These are phyloP conservation scores for Drosophila tani DNA, from an alignment of 1,140 invertebrate genomes.

Conservation along the genomic window DNA sequence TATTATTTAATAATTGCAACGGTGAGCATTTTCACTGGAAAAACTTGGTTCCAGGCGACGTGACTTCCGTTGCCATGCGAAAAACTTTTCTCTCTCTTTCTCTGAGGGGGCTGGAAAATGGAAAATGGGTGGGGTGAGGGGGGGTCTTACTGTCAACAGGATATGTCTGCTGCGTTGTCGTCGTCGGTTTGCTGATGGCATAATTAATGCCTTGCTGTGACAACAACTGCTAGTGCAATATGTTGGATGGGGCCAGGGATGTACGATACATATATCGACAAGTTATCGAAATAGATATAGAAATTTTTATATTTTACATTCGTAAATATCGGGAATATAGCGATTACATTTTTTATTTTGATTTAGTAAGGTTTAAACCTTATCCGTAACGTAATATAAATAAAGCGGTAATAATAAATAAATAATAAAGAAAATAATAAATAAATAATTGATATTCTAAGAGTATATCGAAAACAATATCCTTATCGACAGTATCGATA, in stretches of 20 bases:
- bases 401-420: too few species aligned
- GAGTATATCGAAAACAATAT: too few species aligned
- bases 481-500: too few species aligned
- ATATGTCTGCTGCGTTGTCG: slow-evolving; percentile 63
- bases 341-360: too few species aligned
- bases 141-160: slow-evolving; percentile 65
- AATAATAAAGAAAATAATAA: too few species aligned
- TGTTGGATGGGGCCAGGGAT: background rate
- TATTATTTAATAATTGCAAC: slow-evolving; percentile 65
- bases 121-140: slow-evolving; percentile 16
- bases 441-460: too few species aligned
- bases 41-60: slow-evolving; percentile 57
- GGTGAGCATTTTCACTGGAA: slow-evolving; percentile 64
- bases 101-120: slow-evolving; percentile 7
- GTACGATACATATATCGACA: background rate
- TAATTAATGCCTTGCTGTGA: slow-evolving; percentile 77
- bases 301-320: background rate
- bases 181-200: slow-evolving; percentile 75
- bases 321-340: too few species aligned
- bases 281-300: background rate
- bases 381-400: too few species aligned
- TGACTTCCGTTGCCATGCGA: slow-evolving; percentile 76
- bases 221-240: slow-evolving; percentile 58
- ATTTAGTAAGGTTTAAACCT: too few species aligned
- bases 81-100: slow-evolving; percentile 55